Evolutionary conservation across 1,140 invertebrate genomes (phyloP).

Genomic region (Protaetia brevitarsis): DNA sequence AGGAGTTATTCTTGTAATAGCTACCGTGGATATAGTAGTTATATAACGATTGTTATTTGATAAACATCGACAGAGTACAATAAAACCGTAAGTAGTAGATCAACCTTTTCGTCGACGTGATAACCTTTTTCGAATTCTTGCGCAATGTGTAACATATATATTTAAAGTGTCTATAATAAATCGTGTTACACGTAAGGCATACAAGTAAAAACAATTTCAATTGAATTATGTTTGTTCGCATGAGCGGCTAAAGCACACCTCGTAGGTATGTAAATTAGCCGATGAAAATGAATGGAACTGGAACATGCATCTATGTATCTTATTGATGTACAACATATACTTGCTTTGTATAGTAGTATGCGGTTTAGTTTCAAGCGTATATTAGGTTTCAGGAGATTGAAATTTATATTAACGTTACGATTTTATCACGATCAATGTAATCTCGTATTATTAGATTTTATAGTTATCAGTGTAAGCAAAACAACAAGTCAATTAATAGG

Average conservation of each 20-base stretch:
- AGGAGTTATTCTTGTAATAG: no score
- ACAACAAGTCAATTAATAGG: no score
- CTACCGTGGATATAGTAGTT: no score
- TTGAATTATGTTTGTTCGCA: background rate
- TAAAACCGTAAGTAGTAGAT: background rate
- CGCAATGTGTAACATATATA: conserved; percentile 2
- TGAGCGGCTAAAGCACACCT: background rate
- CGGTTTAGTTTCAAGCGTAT: no score
- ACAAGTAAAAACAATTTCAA: background rate
- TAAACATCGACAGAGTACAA: background rate
- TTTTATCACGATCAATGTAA: no score
- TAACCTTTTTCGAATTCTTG: conserved; percentile 8
- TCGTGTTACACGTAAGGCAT: background rate
- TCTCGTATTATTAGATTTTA: no score
- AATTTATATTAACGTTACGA: no score
- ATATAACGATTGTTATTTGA: background rate
- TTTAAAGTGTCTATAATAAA: background rate
- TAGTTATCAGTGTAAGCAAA: no score
- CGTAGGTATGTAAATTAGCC: conserved; percentile 13
- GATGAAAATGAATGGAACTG: background rate
- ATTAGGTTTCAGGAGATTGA: no score
- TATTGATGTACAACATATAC: no score
- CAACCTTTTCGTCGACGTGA: background rate
- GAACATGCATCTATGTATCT: background rate
- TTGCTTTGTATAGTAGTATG: no score